Evolutionary conservation across 2,888 invertebrate genomes (phyloP).

Genomic region (Opisthograptis luteolata): DNA sequence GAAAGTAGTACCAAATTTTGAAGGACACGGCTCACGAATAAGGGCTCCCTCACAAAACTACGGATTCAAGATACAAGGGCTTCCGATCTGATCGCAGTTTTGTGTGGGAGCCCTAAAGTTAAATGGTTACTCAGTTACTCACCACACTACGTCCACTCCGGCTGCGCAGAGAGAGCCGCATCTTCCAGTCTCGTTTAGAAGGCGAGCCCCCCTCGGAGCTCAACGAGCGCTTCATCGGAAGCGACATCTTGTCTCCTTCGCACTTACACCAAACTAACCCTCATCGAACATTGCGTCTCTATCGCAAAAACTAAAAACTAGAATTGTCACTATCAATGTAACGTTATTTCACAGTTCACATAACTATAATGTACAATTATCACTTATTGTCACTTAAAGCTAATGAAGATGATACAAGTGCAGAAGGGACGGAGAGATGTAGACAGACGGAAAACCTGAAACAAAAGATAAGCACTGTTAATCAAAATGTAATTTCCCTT

Average conservation of each 20-base stretch:
- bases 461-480: slow-evolving; percentile 21
- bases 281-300: slow-evolving; percentile 52
- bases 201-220: slow-evolving; percentile 85
- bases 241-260: slow-evolving; percentile 55
- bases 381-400: not conserved
- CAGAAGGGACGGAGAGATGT: not conserved
- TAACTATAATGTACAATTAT: not conserved
- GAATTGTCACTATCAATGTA: slow-evolving; percentile 15
- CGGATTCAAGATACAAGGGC: too few species aligned
- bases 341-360: slow-evolving; percentile 6
- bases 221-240: slow-evolving; percentile 86
- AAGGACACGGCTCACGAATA: too few species aligned
- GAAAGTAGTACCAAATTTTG: too few species aligned
- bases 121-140: too few species aligned
- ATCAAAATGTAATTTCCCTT: too few species aligned
- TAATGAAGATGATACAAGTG: not conserved
- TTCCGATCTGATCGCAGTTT: too few species aligned
- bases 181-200: slow-evolving; percentile 88
- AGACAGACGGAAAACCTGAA: slow-evolving; percentile 18
- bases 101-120: too few species aligned
- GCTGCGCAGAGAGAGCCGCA: slow-evolving; percentile 89
- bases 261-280: slow-evolving; percentile 34
- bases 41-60: too few species aligned
- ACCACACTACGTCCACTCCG: slow-evolving; percentile 86
- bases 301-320: slow-evolving; percentile 39